Base-by-base conservation (phyloP, 2,888 invertebrate species). In the Drosophila prostipennis region DNA sequence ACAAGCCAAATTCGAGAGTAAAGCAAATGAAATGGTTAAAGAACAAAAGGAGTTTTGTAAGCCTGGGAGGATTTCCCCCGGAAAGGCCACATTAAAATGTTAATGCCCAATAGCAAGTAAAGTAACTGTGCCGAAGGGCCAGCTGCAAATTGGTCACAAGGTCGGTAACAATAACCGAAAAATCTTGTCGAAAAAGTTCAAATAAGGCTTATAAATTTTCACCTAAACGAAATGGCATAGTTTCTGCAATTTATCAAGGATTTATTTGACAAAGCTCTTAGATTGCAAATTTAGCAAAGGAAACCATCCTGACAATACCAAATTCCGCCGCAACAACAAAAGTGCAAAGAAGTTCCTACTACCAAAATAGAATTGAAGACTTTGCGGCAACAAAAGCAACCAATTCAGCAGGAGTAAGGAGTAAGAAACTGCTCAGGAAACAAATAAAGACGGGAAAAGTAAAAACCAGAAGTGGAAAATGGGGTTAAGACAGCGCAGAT, bases 71-170 rank as follows among this genome's bases (percentile, higher is more conserved):
- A 5, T 14, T 26, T 34, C 23, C 10, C 23, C 37, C 46, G 58
- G 19, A 49, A 43, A 34, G n/a, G 10, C 45, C 64, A 72, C 64
- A 82, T 82, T 85, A 76, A 81, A 81, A 80, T 84, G 84, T 75
- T 78, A 82, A 80, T 79, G 77, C 78, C 78, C 77, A 80, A 80
- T 79, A 79, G 79, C 73, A 63, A 80, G 71, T 65, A 68, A 71
- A 16, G 63, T 56, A 59, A 43, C 34, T 61, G 36, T n/a, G 29
- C 32, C 34, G 36, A 60, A 76, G 53, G 54, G 71, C 67, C 53
- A 13, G 34, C 39, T 58, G 51, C 56, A 68, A 74, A 43, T 69
- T 42, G 26, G 34, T 13, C 10, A 42, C 61, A 63, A 61, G 63
- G 42, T 61, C 46, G 43, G 23, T 13, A 6, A 16, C 13, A 19